These are phyloP conservation scores for Perca flavescens DNA, from an alignment of 2,113 vertebrate genomes.

Conservation along the genomic window DNA sequence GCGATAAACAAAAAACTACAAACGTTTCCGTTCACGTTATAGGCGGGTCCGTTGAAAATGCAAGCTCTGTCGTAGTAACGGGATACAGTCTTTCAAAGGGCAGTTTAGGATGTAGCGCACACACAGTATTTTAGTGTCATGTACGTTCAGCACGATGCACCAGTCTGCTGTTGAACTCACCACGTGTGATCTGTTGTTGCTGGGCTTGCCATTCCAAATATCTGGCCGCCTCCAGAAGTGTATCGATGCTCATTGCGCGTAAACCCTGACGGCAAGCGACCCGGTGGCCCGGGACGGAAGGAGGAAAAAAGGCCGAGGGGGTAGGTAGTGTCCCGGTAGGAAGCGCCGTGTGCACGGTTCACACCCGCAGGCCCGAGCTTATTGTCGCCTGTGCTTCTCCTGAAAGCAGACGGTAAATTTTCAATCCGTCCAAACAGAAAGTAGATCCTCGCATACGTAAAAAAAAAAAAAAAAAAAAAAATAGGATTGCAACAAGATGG, in stretches of 20 bases:
- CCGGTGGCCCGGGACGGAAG: slow-evolving; percentile 77
- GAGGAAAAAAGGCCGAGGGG: slow-evolving; percentile 64
- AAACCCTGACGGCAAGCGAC: slow-evolving; percentile 72
- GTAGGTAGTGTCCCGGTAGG: slow-evolving; percentile 48
- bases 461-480: too few relatives aligned
- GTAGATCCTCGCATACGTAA: slow-evolving; percentile 86
- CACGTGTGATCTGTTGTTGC: slow-evolving; percentile 95
- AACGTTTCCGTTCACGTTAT: slow-evolving; percentile 18
- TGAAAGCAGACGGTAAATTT: slow-evolving; percentile 30
- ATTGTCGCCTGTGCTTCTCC: slow-evolving; percentile 40
- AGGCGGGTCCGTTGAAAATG: slow-evolving; percentile 56
- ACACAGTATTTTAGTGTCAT: background rate
- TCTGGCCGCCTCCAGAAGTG: slow-evolving; percentile 94
- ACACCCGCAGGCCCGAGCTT: slow-evolving; percentile 35
- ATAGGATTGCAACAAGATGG: slow-evolving; percentile 96
- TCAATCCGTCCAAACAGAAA: slow-evolving; percentile 64
- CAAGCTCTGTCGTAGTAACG: slow-evolving; percentile 38
- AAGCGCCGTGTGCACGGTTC: slow-evolving; percentile 58
- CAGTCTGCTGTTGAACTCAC: slow-evolving; percentile 82
- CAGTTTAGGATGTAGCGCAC: background rate
- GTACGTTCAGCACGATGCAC: slow-evolving; percentile 14
- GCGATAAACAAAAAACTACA: slow-evolving; percentile 10
- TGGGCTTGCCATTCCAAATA: slow-evolving; percentile 97
- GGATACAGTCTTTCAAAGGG: background rate
- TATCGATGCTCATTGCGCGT: slow-evolving; percentile 95